Evolutionary conservation across 2,888 invertebrate species (phyloP).

Genomic region (Synanthedon andrenaeformis): DNA sequence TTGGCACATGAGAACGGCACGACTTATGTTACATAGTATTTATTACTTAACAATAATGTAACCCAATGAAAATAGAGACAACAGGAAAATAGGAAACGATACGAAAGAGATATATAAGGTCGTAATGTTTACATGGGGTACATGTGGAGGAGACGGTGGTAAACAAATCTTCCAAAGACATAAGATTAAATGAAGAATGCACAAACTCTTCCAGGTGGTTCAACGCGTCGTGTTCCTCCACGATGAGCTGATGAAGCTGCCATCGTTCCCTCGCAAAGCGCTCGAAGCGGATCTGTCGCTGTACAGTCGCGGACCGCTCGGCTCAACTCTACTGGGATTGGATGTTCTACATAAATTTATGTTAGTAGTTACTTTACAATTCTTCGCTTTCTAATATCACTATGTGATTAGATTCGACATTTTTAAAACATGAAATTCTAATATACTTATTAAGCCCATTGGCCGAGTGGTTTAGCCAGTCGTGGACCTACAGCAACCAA

Average conservation of each 20-base stretch:
- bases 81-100: too few relatives aligned
- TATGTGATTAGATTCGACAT: background rate
- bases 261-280: slow-evolving; percentile 97
- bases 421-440: background rate
- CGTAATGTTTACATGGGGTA: too few relatives aligned
- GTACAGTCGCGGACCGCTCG: slow-evolving; percentile 89
- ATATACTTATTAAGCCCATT: background rate
- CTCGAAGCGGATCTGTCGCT: slow-evolving; percentile 95
- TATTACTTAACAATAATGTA: too few relatives aligned
- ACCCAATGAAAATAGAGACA: too few relatives aligned
- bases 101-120: too few relatives aligned
- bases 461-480: too few relatives aligned
- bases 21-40: too few relatives aligned
- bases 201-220: slow-evolving; percentile 75
- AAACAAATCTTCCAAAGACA: too few relatives aligned
- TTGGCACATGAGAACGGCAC: too few relatives aligned
- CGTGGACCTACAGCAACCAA: too few relatives aligned
- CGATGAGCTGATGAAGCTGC: slow-evolving; percentile 98
- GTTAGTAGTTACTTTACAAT: slow-evolving; percentile 39
- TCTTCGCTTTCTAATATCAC: background rate
- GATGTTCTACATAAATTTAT: slow-evolving; percentile 98
- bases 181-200: too few relatives aligned
- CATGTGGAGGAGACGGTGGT: too few relatives aligned
- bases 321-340: slow-evolving; percentile 89
- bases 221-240: slow-evolving; percentile 98